Evolutionary conservation across 2,797 vertebrate species (phyloP), one percentile per base, ranked within the genome.

Genomic region (Echiichthys vipera): DNA sequence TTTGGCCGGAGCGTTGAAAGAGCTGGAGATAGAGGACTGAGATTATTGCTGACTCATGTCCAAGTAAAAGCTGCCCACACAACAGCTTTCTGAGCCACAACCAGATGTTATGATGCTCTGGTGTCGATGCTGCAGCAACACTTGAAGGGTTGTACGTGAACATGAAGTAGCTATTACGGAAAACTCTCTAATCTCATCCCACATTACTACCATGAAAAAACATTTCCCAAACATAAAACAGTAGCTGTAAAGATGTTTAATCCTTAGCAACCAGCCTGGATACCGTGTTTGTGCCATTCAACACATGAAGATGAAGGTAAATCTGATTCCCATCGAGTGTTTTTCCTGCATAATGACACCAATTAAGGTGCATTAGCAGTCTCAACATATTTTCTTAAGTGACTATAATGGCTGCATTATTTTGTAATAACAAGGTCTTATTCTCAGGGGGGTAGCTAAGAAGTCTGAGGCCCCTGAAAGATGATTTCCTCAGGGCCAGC

Each of bases 301-400:
- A 47, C 36, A 36, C 17, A 56, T 36, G 34, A 64, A 66, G 18
- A 80, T 18, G 14, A 75, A 68, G 37, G 22, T 37, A 49, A 59
- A 75, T 56, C 46, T 64, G 65, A 74, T 57, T 81, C 53, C 49
- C 66, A 57, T 72, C 43, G 34, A 75, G 45, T 72, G 55, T 51
- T 83, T 69, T 65, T 74, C n/a, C 71, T 75, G 78, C 61, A 71
- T 88, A 81, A 89, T 84, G 55, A 81, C 69, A n/a, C 49, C 74
- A 74, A 82, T 87, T 84, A 71, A 78, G 66, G 70, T 50, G 17
- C 77, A 87, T 78, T 79, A 83, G 70, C 63, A 45, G 67, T 74
- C 68, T 74, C 65, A 69, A 57, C 77, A 62, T 74, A 71, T 77
- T 71, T 74, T 66, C 68, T 78, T 81, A 84, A 86, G 75, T 80